phyloP scores from a whole-genome alignment of 2,113 vertebrate species.

The Leptocoma aspasia region DNA sequence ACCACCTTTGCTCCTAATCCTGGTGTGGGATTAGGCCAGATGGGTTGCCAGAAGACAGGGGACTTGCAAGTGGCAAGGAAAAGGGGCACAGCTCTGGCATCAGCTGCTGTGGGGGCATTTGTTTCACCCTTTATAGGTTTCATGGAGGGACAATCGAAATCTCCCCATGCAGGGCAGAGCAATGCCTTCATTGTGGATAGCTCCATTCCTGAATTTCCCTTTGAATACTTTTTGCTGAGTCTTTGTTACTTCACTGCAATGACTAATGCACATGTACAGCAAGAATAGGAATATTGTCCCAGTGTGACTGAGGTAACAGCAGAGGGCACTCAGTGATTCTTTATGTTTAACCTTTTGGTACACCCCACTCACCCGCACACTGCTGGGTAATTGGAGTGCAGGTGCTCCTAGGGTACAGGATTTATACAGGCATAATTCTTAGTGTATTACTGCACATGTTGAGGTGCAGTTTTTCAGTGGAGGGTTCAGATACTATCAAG shows the following conservation, averaged over 20 bases:
- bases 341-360: background rate
- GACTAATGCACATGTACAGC: background rate
- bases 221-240: background rate
- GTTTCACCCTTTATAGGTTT: background rate
- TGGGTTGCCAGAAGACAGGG: background rate
- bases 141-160: background rate
- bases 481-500: background rate
- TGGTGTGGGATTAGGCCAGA: background rate
- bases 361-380: background rate
- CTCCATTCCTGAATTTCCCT: background rate
- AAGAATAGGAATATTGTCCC: background rate
- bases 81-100: background rate
- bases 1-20: background rate
- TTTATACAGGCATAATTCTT: background rate
- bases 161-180: background rate
- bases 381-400: background rate
- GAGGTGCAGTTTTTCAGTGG: background rate
- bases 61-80: background rate
- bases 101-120: background rate
- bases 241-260: background rate
- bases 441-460: background rate
- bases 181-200: background rate
- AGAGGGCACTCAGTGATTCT: constrained; percentile 56
- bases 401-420: background rate
- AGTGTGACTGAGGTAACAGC: background rate